These are phyloP conservation scores for Brachymystax lenok DNA, from an alignment of 2,797 vertebrate genomes.

Conservation along the genomic window DNA sequence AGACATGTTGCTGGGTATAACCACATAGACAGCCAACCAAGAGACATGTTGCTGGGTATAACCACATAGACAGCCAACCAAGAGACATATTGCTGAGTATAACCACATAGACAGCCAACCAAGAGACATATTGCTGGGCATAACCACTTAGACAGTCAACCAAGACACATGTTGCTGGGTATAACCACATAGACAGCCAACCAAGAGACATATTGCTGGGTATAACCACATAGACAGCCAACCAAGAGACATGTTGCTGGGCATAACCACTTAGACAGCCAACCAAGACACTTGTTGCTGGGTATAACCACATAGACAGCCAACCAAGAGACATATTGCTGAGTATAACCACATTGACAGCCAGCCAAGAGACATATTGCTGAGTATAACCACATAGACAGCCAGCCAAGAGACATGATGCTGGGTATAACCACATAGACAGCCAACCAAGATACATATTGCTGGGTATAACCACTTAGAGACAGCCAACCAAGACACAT, in stretches of 20 bases:
- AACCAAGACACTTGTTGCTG: too few species aligned
- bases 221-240: constrained; percentile 35
- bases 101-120: constrained; percentile 46
- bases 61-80: too few species aligned
- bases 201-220: too few species aligned
- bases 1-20: constrained; percentile 49
- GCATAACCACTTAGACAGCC: constrained; percentile 31
- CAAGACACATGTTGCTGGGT: too few species aligned
- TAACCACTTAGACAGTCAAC: constrained; percentile 16
- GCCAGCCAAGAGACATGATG: constrained; percentile 47
- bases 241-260: constrained; percentile 46
- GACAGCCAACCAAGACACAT: too few species aligned
- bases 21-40: too few species aligned
- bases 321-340: too few species aligned
- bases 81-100: too few species aligned
- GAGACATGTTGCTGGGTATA: too few species aligned
- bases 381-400: constrained; percentile 51
- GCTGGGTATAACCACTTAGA: constrained; percentile 40
- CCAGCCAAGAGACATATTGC: constrained; percentile 46
- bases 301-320: too few species aligned
- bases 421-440: constrained; percentile 51
- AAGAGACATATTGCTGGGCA: constrained; percentile 43
- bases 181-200: too few species aligned
- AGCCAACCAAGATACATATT: constrained; percentile 48
- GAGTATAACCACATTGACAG: constrained; percentile 30